Evolutionary conservation across 1,140 invertebrate species (phyloP).

Genomic region (Euwallacea similis): DNA sequence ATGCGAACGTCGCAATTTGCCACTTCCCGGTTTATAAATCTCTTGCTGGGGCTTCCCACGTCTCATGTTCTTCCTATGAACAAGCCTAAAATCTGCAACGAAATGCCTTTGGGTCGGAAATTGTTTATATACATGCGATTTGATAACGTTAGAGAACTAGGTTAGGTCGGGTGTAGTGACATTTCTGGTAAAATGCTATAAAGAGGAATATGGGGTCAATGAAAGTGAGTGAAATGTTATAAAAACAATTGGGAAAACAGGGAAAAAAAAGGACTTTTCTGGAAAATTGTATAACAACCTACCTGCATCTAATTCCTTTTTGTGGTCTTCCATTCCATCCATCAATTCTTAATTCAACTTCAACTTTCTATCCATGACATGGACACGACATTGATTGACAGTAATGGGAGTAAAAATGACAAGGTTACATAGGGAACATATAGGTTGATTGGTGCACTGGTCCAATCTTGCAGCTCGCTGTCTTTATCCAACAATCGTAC

Average conservation of each 20-base stretch:
- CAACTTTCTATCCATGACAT: too few relatives aligned
- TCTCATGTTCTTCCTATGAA: conserved; percentile 47
- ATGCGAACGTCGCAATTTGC: conserved; percentile 61
- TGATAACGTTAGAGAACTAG: conserved; percentile 1
- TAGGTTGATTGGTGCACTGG: too few relatives aligned
- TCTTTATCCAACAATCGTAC: too few relatives aligned
- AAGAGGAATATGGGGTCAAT: background rate
- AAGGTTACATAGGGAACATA: too few relatives aligned
- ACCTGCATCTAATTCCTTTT: conserved; percentile 40
- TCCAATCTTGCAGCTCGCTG: too few relatives aligned
- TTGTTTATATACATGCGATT: conserved; percentile 42
- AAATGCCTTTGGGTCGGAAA: conserved; percentile 11
- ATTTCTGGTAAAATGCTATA: background rate
- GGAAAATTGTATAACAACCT: conserved; percentile 19
- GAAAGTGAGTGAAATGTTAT: conserved; percentile 13
- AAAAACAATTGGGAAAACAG: conserved; percentile 3
- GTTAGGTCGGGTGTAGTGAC: background rate
- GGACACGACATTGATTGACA: too few relatives aligned
- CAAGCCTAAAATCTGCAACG: conserved; percentile 38
- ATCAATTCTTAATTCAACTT: too few relatives aligned
- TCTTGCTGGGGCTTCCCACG: conserved; percentile 56
- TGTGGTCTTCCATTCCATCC: conserved; percentile 12
- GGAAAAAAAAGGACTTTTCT: background rate
- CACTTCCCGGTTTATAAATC: conserved; percentile 66
- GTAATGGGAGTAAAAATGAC: too few relatives aligned